Conservation (phyloP, 2,113 vertebrate genomes). For the Sander lucioperca region DNA sequence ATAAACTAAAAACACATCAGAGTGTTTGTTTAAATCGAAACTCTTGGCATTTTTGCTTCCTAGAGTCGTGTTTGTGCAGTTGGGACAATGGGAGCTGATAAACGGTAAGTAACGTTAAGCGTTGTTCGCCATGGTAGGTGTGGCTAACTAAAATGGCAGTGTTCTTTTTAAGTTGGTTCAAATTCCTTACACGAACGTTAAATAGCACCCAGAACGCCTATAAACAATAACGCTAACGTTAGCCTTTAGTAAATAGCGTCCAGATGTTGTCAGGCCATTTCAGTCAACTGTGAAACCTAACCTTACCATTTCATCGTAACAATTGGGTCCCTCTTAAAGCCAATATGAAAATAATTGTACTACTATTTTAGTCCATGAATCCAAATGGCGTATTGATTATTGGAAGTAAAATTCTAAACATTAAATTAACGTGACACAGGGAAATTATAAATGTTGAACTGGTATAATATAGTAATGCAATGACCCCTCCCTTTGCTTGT, state of each 20-base stretch:
- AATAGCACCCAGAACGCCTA: rapidly evolving
- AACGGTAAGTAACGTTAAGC: conserved; percentile 86
- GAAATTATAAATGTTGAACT: too few relatives aligned
- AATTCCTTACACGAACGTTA: too few relatives aligned
- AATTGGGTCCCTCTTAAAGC: neutral
- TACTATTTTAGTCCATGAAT: neutral
- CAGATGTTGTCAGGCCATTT: neutral
- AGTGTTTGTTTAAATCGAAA: rapidly evolving
- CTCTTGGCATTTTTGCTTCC: neutral
- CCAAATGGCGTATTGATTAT: neutral
- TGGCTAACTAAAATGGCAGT: neutral
- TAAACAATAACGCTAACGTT: too few relatives aligned
- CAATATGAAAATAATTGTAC: too few relatives aligned
- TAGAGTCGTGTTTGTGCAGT: conserved; percentile 20
- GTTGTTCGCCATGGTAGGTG: conserved; percentile 6
- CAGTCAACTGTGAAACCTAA: neutral
- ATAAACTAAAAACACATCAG: rapidly evolving
- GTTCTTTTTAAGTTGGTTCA: neutral
- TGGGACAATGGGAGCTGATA: conserved; percentile 92
- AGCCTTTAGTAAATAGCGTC: too few relatives aligned
- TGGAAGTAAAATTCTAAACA: neutral
- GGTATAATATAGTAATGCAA: too few relatives aligned
- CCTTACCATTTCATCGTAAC: too few relatives aligned
- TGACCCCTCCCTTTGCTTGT: neutral
- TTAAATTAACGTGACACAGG: neutral